Base-by-base conservation (phyloP, 2,888 invertebrate species). In the Biston stratarius region DNA sequence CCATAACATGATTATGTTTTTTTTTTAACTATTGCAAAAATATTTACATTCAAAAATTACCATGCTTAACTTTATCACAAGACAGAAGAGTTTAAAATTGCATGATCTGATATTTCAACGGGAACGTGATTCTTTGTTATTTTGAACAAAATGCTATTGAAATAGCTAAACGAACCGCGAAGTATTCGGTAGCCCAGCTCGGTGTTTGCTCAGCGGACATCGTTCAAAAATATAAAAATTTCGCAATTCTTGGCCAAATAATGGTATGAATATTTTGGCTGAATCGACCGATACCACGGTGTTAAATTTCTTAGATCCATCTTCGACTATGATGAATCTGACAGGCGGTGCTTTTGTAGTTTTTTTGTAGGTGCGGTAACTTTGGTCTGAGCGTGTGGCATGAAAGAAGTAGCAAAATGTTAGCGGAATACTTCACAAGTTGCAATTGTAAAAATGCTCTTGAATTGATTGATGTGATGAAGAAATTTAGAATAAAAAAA, bases 151-250 rank as follows among this genome's bases (percentile, higher is more conserved):
- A 83, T 80, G 81, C 86, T 85, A 82, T 92, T 90, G 81, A 90
- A 80, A 77, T 81, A 77, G 80, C 81, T 82, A 88, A 89, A 85
- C 88, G 88, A 88, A 89, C 87, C 92, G 90, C 87, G 89, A 89
- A 92, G 86, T 86, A 90, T 91, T 90, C 83, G 75, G 81, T 83
- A 79, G 81, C 75, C 85, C 77, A 81, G 81, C 53, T 49, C 85
- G 82, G 83, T 92, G 89, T 93, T 93, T 92, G 88, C 83, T 81
- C 83, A 83, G 88, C 90, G 92, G 91, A 89, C 92, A 87, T 79
- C 83, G 78, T 81, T 82, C 83, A 82, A 80, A 83, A 83, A 77
- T 80, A 72, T 76, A 80, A 85, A 81, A 80, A 82, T 81, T 81
- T 78, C 80, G 76, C 77, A 79, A 79, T 82, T 83, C 83, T 79